Base-by-base conservation (phyloP, 2,797 vertebrate genomes). In the Pitangus sulphuratus region DNA sequence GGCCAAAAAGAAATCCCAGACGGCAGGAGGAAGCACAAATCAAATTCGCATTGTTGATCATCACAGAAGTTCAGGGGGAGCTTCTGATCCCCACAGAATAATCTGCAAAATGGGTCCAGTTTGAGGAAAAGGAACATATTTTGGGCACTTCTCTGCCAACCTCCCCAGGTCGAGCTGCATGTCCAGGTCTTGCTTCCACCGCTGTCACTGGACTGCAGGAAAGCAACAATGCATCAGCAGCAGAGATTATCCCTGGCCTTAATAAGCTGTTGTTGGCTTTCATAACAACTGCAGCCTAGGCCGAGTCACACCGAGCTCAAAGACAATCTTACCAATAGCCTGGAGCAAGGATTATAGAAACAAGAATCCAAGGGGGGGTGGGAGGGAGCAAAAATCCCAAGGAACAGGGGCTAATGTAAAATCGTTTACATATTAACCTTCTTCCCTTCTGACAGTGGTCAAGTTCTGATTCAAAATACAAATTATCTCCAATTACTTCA, bases 401-500 rank as follows among this genome's bases (percentile, higher is more conserved):
- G 95, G 98, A 99, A 98, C 97, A 98, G 94, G 98, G 98, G 97
- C 97, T 99, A 99, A 99, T 99, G 98, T 98, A 98, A 98, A 99
- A 99, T 99, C 98, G 98, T 99, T 99, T 99, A 99, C 99, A 99
- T 99, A 99, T 99, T 99, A 99, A 99, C 99, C 98, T 99, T 98
- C 98, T 98, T 98, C 98, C 97, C 98, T 98, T 98, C 98, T 98
- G 98, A 98, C 98, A 98, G 98, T 98, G 98, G 99, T 99, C 99
- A 99, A 98, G 98, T 98, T 98, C 98, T 98, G 98, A 98, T 98
- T 98, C 98, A 98, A 98, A 98, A 98, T 98, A 99, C 98, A 99
- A 99, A 99, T 99, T 99, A 99, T 99, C 99, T 99, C 99, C 99
- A 99, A 99, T 99, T 99, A 99, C 99, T 98, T 98, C 97, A 98